Evolutionary conservation across 1,140 invertebrate species (phyloP).

Genomic region (Scaptomyza montana): DNA sequence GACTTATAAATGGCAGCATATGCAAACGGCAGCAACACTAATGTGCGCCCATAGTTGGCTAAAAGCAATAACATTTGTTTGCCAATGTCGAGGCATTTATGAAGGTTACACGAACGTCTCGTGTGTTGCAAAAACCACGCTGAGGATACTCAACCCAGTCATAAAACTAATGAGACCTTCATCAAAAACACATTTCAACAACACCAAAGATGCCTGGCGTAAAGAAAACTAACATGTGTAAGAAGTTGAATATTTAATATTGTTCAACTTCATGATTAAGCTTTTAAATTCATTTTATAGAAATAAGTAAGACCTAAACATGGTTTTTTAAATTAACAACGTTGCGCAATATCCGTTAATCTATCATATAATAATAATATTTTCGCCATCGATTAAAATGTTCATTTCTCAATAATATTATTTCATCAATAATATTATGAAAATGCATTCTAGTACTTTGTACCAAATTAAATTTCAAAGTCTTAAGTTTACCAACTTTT

Average conservation of each 20-base stretch:
- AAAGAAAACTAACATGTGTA: not conserved
- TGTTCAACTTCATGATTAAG: no score
- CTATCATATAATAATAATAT: no score
- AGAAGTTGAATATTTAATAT: not conserved
- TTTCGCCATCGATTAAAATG: no score
- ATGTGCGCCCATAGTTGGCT: conserved; percentile 24
- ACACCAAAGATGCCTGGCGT: not conserved
- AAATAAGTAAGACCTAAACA: no score
- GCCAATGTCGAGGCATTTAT: conserved; percentile 32
- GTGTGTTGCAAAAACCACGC: not conserved
- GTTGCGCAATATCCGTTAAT: no score
- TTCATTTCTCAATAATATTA: no score
- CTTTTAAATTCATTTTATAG: no score
- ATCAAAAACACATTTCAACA: conserved; percentile 12
- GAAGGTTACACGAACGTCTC: conserved; percentile 31
- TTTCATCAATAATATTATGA: no score
- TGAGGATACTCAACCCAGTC: conserved; percentile 12
- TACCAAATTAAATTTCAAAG: no score
- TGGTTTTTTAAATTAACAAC: no score
- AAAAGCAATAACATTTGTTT: conserved; percentile 46
- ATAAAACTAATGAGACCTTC: conserved; percentile 32
- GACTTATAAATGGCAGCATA: conserved; percentile 50
- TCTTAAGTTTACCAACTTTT: not conserved
- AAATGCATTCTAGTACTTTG: no score
- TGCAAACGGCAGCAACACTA: conserved; percentile 22